These are phyloP conservation scores for Lasioglossum oenotherae DNA, from an alignment of 2,888 invertebrate species.

Conservation along the genomic window DNA sequence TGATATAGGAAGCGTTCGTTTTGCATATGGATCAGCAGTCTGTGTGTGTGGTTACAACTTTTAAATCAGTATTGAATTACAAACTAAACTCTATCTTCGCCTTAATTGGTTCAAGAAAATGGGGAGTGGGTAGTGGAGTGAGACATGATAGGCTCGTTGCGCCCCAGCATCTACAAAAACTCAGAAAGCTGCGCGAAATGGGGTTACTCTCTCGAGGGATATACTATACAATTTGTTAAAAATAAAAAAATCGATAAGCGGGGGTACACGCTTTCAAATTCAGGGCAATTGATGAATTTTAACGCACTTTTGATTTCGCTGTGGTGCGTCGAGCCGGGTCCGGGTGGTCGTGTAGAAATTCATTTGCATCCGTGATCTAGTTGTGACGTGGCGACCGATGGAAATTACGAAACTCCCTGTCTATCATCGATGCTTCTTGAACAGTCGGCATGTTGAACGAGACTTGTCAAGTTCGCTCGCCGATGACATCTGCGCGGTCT, in stretches of 20 bases:
- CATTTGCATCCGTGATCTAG: neutral
- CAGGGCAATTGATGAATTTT: neutral
- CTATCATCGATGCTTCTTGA: slow-evolving; percentile 18
- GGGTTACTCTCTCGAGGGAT: too few species aligned
- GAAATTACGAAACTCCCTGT: slow-evolving; percentile 4
- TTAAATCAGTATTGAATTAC: neutral
- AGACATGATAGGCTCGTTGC: too few species aligned
- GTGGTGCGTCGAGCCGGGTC: too few species aligned
- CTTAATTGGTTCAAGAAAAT: too few species aligned
- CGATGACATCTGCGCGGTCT: slow-evolving; percentile 58
- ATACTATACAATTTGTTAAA: too few species aligned
- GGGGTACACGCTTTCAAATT: neutral
- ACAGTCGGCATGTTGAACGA: slow-evolving; percentile 30
- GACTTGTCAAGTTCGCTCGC: slow-evolving; percentile 50
- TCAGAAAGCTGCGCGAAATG: too few species aligned
- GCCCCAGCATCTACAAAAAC: too few species aligned
- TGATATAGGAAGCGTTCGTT: neutral
- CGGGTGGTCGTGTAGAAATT: neutral
- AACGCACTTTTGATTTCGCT: too few species aligned
- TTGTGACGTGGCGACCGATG: neutral
- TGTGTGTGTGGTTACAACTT: neutral
- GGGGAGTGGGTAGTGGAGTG: too few species aligned
- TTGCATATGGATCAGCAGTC: neutral
- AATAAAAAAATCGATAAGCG: neutral
- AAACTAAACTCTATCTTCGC: too few species aligned